Evolutionary conservation across 1,140 invertebrate species (phyloP), one percentile per base, ranked within the genome.

Genomic region (Sarcophaga bullata): DNA sequence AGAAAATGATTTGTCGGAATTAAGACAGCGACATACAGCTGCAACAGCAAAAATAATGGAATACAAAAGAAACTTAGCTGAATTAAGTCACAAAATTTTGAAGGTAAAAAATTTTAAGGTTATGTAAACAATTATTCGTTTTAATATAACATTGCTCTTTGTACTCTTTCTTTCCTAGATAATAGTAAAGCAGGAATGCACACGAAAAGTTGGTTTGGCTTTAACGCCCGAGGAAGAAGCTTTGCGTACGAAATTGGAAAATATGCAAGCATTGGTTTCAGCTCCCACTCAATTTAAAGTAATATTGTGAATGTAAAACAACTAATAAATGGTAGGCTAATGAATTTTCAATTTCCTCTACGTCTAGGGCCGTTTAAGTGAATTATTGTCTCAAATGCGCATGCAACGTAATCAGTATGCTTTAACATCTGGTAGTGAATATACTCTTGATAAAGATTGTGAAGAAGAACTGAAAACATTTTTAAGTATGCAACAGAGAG

Each of bases 281-380:
- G 95, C 96, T 11, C 97, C 97, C 11, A 97, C 96, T 78, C 96
- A 98, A 86, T 98, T 97, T 85, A 97, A 97, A 91, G 96, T 90
- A 84, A 37, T 50, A 68, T 19, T 37, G n/a, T 54, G 6, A 75
- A 19, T 75, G 17, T 75, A 3, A 37, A 37, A 9, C 49, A 6
- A n/a, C 25, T 19, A 8, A 17, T 15, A 58, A 58, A 10, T 47
- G 9, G 8, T 25, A 52, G 10, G 80, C 80, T 83, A 80, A 19
- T 78, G n/a, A 48, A 80, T 49, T 82, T 76, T 80, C 9, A 76
- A 75, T 84, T 37, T 72, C 81, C 84, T 87, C 76, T 25, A 68
- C 6, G 25, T 58, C 8, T 85, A 96, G 94, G 95, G 96, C 58
- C 94, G 96, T 84, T 92, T 98, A 48, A 97, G 96, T 88, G 97